A percentile compares a stretch with the other conserved stretches of the same genome.
Evolutionary conservation across 2,888 invertebrate species (phyloP).

Genomic region (Apeira syringaria): DNA sequence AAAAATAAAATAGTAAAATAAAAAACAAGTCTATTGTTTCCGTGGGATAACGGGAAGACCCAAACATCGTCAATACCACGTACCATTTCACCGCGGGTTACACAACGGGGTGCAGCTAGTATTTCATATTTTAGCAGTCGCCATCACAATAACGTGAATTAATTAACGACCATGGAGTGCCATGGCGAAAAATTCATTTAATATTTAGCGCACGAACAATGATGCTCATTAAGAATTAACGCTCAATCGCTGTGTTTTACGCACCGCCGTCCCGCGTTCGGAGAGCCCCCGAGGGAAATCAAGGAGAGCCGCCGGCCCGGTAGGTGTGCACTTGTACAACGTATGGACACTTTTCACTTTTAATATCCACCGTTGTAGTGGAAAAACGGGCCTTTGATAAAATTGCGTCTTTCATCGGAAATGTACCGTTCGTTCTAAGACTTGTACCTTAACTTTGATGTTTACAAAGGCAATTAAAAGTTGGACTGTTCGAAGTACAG

Average conservation of each 20-base stretch:
- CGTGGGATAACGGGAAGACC: no score
- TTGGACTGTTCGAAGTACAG: no score
- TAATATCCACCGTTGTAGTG: conserved; percentile 10
- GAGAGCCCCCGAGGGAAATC: conserved; percentile 59
- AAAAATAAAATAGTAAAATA: no score
- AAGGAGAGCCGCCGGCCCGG: conserved; percentile 22
- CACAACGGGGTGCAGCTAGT: no score
- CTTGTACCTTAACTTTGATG: no score
- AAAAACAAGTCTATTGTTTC: no score
- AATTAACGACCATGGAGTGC: conserved; percentile 26
- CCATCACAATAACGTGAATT: conserved; percentile 23
- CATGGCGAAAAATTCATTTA: conserved; percentile 34
- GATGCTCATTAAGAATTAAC: conserved; percentile 64
- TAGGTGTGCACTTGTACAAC: conserved; percentile 13
- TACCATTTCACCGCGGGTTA: no score
- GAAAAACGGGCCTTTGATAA: conserved; percentile 5
- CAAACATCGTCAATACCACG: no score
- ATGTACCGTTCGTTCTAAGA: not conserved
- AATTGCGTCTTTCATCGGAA: not conserved
- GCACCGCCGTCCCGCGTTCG: conserved; percentile 39
- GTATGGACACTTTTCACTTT: conserved; percentile 20
- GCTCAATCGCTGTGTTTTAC: conserved; percentile 60
- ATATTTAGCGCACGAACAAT: conserved; percentile 37
- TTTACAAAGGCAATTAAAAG: no score
- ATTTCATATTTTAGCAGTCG: not conserved